Evolutionary conservation across 2,113 vertebrate species (phyloP).

Genomic region (Motacilla alba): DNA sequence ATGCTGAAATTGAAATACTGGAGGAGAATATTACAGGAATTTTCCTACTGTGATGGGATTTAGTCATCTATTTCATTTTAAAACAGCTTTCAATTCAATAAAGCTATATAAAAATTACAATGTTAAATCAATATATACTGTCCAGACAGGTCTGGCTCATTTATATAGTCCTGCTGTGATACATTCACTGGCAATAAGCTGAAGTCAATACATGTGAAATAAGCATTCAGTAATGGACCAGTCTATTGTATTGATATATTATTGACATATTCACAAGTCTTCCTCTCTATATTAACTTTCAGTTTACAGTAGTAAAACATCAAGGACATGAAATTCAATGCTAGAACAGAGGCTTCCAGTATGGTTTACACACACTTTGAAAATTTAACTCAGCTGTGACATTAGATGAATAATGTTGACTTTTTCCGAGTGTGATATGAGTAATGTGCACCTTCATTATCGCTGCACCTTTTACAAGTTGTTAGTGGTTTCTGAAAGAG

Average conservation of each 20-base stretch:
- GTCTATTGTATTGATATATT: background rate
- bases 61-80: slow-evolving; percentile 12
- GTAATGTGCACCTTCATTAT: background rate
- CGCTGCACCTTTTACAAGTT: background rate
- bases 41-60: slow-evolving; percentile 19
- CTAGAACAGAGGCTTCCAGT: background rate
- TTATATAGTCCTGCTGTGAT: background rate
- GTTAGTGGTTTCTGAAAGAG: background rate
- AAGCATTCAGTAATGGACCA: slow-evolving; percentile 7
- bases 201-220: background rate
- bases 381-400: background rate
- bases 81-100: slow-evolving; percentile 55
- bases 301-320: background rate
- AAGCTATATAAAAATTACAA: slow-evolving; percentile 22
- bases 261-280: background rate
- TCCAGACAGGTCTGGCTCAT: background rate
- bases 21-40: slow-evolving; percentile 1
- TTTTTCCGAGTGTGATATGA: background rate
- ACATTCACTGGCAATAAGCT: background rate
- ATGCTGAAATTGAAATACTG: background rate
- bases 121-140: slow-evolving; percentile 61
- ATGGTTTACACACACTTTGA: background rate
- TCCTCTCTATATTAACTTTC: background rate
- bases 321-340: background rate
- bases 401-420: background rate